Base-by-base conservation (phyloP, 2,888 invertebrate species). In the Chromoteleia sp. region DNA sequence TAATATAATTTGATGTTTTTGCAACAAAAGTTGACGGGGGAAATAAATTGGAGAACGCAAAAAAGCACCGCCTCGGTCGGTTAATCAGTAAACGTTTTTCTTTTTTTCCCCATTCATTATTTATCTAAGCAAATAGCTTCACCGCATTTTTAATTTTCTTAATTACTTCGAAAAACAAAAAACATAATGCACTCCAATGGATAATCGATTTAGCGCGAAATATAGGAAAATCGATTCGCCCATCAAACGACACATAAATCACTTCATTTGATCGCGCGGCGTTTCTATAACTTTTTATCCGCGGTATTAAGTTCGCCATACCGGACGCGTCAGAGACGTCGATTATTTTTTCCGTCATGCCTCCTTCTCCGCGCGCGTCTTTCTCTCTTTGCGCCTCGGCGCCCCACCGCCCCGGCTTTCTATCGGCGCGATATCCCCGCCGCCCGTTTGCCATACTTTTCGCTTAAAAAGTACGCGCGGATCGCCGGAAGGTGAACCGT, bases 401-500 rank as follows among this genome's bases (percentile, higher is more conserved):
- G 17, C 30, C 39, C 36, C 45, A 12, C 21, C n/a, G 29, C 19
- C 25, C 25, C 3, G 25, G 58, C 48, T 74, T 61, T 75, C 67
- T 61, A 52, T 67, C 59, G 59, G 33, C 67, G 65, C 50, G 19
- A 0, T 21, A 10, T 36, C 41, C 63, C 15, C 39, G 7, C 63
- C 25, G n/a, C 2, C 17, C 54, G 56, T 36, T 54, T n/a, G 56
- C 67, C 61, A 52, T 61, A 56, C 58, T 74, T 63, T 63, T 48
- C n/a, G 33, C 54, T 12, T 7, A 61, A 59, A 75, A 75, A 76
- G 68, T n/a, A 73, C 63, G 45, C 33, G 25, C 10, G 54, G 78
- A 56, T 74, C 41, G 68, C 77, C 52, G 73, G 74, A 76, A 82
- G 81, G 68, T 39, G 59, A 73, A 58, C 29, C 36, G 70, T 78